phyloP scores from a whole-genome alignment of 1,140 invertebrate genomes.

The Drosophila micromelanica region DNA sequence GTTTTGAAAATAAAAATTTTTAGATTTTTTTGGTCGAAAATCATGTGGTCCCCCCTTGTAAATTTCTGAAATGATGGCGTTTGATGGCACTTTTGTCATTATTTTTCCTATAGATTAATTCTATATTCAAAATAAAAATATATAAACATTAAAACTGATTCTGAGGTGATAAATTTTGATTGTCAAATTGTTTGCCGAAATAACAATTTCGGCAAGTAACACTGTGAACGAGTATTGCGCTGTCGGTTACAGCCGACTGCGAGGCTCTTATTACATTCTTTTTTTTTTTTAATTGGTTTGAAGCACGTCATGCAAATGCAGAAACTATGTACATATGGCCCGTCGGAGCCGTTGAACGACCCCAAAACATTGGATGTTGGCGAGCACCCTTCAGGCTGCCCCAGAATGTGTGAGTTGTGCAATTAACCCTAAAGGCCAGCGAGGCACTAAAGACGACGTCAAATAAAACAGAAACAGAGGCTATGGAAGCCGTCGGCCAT shows the following conservation, averaged over 20 bases:
- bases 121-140: no score
- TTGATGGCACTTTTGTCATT: no score
- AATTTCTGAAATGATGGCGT: no score
- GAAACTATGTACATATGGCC: constrained; percentile 35
- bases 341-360: constrained; percentile 22
- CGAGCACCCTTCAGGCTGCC: constrained; percentile 16
- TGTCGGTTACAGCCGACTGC: background rate
- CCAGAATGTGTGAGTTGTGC: constrained; percentile 30
- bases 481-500: background rate
- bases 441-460: constrained; percentile 11
- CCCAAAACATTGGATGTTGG: constrained; percentile 28
- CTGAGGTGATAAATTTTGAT: no score
- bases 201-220: no score
- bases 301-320: constrained; percentile 87
- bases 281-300: constrained; percentile 85
- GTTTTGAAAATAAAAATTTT: no score
- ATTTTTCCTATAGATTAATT: no score
- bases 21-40: no score
- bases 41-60: no score
- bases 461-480: background rate
- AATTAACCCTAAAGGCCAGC: constrained; percentile 51
- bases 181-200: no score
- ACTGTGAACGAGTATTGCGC: background rate
- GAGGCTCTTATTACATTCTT: background rate
- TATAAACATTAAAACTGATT: no score